A percentile compares a stretch with the other conserved stretches of the same genome.
Conservation (phyloP, 2,888 invertebrate species). For the Apantesis nais region DNA sequence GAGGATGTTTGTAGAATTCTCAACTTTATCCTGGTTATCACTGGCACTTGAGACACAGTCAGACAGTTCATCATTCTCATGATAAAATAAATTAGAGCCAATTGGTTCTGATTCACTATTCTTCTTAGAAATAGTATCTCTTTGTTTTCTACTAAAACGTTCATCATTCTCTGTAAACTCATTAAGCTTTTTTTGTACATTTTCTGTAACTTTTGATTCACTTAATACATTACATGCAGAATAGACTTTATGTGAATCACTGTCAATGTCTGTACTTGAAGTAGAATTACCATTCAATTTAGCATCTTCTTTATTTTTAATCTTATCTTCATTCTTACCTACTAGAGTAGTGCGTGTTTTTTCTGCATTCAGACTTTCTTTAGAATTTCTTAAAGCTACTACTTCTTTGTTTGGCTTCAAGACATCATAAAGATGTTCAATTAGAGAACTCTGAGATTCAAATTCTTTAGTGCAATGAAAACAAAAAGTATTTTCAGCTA, state of each 20-base stretch:
- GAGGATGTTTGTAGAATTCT: slow-evolving; percentile 1
- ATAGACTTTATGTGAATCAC: background rate
- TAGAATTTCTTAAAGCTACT: slow-evolving; percentile 7
- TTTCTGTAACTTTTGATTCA: background rate
- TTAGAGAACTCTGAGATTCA: slow-evolving; percentile 56
- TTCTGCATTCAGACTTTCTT: background rate
- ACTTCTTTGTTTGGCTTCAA: slow-evolving; percentile 50
- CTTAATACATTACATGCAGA: background rate
- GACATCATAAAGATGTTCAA: slow-evolving; percentile 70
- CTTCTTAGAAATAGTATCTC: background rate
- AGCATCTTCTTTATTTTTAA: background rate
- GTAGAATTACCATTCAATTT: slow-evolving; percentile 4
- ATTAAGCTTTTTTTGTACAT: background rate
- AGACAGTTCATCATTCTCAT: background rate
- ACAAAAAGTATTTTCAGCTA: slow-evolving; percentile 47
- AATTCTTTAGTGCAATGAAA: slow-evolving; percentile 67
- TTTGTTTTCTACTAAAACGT: background rate
- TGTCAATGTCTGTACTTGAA: background rate
- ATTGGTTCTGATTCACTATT: background rate
- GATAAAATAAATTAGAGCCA: background rate
- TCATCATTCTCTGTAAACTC: background rate
- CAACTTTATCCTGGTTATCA: background rate
- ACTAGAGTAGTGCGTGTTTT: background rate
- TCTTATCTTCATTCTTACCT: background rate
- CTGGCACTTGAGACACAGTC: background rate